phyloP scores from a whole-genome alignment of 2,888 invertebrate species.

The Thalpophila matura region DNA sequence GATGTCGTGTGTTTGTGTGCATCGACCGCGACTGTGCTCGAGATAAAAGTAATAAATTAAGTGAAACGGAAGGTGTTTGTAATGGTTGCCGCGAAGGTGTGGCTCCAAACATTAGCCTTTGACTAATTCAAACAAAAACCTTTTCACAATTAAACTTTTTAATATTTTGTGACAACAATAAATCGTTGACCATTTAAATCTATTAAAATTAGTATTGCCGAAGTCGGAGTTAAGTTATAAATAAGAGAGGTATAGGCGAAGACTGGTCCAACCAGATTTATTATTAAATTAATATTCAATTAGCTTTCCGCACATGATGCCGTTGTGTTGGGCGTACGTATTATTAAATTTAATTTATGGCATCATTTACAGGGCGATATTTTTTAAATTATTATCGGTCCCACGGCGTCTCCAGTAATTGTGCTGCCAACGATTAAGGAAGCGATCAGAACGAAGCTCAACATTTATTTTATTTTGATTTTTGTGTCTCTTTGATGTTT shows the following conservation, averaged over 20 bases:
- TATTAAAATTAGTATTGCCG: slow-evolving; percentile 71
- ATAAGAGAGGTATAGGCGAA: slow-evolving; percentile 77
- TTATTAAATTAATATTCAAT: slow-evolving; percentile 90
- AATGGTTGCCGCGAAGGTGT: slow-evolving; percentile 83
- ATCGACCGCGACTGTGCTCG: slow-evolving; percentile 86
- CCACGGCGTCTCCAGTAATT: slow-evolving; percentile 81
- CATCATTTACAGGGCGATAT: slow-evolving; percentile 89
- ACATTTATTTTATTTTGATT: slow-evolving; percentile 40
- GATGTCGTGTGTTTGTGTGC: slow-evolving; percentile 88
- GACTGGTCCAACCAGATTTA: slow-evolving; percentile 87
- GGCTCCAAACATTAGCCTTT: slow-evolving; percentile 78
- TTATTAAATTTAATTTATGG: slow-evolving; percentile 90
- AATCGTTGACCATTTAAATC: slow-evolving; percentile 70
- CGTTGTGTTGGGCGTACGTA: slow-evolving; percentile 87
- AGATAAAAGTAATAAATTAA: slow-evolving; percentile 90
- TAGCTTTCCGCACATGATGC: slow-evolving; percentile 90
- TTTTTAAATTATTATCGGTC: slow-evolving; percentile 88
- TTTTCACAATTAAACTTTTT: slow-evolving; percentile 55
- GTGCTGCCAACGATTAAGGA: slow-evolving; percentile 77
- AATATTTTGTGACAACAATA: slow-evolving; percentile 65
- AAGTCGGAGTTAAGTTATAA: slow-evolving; percentile 83
- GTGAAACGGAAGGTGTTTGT: slow-evolving; percentile 88
- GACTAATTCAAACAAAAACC: slow-evolving; percentile 64
- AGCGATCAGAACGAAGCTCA: slow-evolving; percentile 63
- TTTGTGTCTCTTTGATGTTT: slow-evolving; percentile 38